Conservation (phyloP, 2,113 vertebrate species). For the Phycodurus eques region DNA sequence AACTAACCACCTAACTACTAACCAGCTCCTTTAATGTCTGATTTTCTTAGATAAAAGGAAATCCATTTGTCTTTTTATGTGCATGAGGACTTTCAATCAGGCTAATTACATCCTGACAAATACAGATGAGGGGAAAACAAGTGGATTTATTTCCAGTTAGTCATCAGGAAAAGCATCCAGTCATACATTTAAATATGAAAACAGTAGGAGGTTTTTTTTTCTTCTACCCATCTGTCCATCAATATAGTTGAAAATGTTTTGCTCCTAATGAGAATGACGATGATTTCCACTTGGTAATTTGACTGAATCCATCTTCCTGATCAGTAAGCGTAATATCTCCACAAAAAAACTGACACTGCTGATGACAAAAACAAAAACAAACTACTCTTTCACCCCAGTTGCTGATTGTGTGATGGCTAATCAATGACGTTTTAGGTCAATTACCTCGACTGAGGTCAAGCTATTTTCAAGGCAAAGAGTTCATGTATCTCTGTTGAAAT, state of each 20-base stretch:
- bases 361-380: conserved; percentile 12
- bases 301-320: background rate
- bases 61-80: conserved; percentile 30
- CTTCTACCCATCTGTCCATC: conserved; percentile 33
- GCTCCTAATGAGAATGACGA: background rate
- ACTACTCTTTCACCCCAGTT: conserved; percentile 8
- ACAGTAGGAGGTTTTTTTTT: conserved; percentile 12
- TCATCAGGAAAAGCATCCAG: conserved; percentile 27
- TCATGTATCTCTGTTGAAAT: conserved; percentile 56
- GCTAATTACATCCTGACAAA: conserved; percentile 47
- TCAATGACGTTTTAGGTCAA: conserved; percentile 33
- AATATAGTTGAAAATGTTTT: background rate
- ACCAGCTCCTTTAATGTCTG: conserved; percentile 1
- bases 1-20: background rate
- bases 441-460: conserved; percentile 38
- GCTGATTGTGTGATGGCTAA: conserved; percentile 38
- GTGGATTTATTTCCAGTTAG: conserved; percentile 30
- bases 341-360: conserved; percentile 11
- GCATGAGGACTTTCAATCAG: conserved; percentile 52
- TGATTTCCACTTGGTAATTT: conserved; percentile 13
- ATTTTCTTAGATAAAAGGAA: conserved; percentile 12
- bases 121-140: conserved; percentile 27
- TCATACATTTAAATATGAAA: conserved; percentile 48
- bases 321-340: conserved; percentile 5
- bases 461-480: conserved; percentile 63